phyloP scores from a whole-genome alignment of 2,113 vertebrate genomes.

The Bubo bubo region DNA sequence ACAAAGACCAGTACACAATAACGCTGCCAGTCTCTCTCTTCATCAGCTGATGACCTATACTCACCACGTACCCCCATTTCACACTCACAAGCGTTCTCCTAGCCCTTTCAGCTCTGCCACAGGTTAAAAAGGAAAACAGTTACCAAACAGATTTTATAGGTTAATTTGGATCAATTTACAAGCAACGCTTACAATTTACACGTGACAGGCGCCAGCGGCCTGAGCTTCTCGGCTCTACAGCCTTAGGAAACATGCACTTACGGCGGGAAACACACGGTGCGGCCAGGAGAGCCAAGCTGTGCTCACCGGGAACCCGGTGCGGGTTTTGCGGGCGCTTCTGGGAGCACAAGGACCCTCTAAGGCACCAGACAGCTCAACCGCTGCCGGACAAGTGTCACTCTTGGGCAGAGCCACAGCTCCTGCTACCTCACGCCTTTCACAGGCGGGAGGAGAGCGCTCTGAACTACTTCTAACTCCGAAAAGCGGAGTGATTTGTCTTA shows the following conservation, averaged over 20 bases:
- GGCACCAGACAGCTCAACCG: background rate
- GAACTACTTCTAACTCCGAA: too few relatives aligned
- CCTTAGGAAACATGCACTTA: rapidly evolving
- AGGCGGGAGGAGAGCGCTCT: background rate
- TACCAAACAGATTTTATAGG: background rate
- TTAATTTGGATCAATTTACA: background rate
- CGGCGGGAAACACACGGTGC: rapidly evolving
- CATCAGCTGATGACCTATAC: background rate
- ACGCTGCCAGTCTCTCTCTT: too few relatives aligned
- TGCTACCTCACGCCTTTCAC: background rate
- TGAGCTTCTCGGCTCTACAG: background rate
- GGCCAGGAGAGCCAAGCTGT: rapidly evolving
- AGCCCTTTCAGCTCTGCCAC: background rate
- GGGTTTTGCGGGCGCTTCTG: rapidly evolving
- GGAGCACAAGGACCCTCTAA: background rate
- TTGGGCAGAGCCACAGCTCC: background rate
- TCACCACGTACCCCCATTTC: background rate
- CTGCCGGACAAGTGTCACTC: background rate
- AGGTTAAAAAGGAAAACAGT: background rate
- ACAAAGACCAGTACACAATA: background rate
- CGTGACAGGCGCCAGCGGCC: background rate
- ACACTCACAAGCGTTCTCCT: rapidly evolving
- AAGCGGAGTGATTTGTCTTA: rapidly evolving
- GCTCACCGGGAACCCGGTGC: rapidly evolving
- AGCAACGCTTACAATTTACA: rapidly evolving